phyloP scores from a whole-genome alignment of 2,888 invertebrate species.

The Tineola bisselliella region DNA sequence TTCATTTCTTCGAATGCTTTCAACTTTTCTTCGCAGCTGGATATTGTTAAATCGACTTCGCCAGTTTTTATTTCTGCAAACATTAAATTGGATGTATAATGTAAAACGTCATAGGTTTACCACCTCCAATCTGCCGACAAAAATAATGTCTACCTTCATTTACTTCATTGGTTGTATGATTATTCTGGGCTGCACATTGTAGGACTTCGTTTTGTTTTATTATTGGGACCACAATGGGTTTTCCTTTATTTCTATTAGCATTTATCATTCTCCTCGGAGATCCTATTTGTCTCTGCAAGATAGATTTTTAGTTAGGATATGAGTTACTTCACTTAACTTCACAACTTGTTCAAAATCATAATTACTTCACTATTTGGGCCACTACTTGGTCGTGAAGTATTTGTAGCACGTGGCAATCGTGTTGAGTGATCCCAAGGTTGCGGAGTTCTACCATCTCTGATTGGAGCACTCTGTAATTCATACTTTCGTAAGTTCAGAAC shows the following conservation, averaged over 20 bases:
- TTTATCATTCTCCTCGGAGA: background rate
- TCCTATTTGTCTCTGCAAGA: background rate
- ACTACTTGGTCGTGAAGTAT: background rate
- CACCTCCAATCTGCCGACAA: too few species aligned
- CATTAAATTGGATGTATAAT: too few species aligned
- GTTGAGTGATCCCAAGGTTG: background rate
- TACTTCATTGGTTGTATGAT: too few species aligned
- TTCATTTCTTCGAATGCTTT: slow-evolving; percentile 41
- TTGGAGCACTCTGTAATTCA: background rate
- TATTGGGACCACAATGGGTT: background rate
- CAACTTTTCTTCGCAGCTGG: slow-evolving; percentile 40
- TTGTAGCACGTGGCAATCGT: background rate
- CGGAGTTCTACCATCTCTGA: background rate
- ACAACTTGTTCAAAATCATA: too few species aligned
- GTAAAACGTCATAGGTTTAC: too few species aligned
- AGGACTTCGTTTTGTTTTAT: background rate
- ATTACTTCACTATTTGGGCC: background rate
- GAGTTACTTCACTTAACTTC: too few species aligned
- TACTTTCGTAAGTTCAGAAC: too few species aligned
- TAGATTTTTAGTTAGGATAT: too few species aligned
- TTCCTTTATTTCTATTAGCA: background rate
- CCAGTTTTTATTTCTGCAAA: background rate
- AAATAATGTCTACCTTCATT: too few species aligned
- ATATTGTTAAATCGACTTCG: background rate
- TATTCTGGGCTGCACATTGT: too few species aligned